Conservation (phyloP, 2,888 invertebrate genomes). For the Heliconius ismenius region DNA sequence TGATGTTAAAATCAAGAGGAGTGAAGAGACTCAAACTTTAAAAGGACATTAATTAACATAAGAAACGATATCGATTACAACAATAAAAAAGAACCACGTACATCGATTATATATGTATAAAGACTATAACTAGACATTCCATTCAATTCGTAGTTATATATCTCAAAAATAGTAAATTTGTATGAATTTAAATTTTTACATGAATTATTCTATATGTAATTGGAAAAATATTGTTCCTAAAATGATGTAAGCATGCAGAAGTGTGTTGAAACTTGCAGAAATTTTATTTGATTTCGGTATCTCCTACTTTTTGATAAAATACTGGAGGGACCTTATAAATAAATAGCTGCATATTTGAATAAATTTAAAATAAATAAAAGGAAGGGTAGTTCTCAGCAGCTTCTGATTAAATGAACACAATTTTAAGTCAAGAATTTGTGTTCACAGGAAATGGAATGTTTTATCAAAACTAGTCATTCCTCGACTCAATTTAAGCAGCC, state of each 20-base stretch:
- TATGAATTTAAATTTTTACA: no score
- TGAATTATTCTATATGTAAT: not conserved
- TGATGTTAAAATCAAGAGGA: not conserved
- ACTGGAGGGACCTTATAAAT: not conserved
- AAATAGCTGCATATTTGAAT: not conserved
- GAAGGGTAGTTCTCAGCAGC: slow-evolving; percentile 48
- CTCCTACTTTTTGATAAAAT: not conserved
- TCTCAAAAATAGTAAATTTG: not conserved
- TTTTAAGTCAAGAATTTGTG: slow-evolving; percentile 46
- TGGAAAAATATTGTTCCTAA: not conserved
- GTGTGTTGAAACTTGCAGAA: not conserved
- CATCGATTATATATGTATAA: no score
- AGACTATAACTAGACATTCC: not conserved
- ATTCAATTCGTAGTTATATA: not conserved
- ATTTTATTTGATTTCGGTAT: not conserved
- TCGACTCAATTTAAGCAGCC: slow-evolving; percentile 47
- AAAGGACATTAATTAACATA: not conserved
- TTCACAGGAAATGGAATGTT: slow-evolving; percentile 58
- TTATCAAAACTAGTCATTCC: slow-evolving; percentile 52
- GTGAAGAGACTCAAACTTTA: slow-evolving; percentile 18
- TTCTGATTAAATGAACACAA: slow-evolving; percentile 12
- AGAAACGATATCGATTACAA: not conserved
- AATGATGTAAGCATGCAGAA: not conserved
- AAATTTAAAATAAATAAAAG: slow-evolving; percentile 30
- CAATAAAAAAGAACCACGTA: no score